Evolutionary conservation across 2,888 invertebrate species (phyloP).

Genomic region (Ectemnius continuus): DNA sequence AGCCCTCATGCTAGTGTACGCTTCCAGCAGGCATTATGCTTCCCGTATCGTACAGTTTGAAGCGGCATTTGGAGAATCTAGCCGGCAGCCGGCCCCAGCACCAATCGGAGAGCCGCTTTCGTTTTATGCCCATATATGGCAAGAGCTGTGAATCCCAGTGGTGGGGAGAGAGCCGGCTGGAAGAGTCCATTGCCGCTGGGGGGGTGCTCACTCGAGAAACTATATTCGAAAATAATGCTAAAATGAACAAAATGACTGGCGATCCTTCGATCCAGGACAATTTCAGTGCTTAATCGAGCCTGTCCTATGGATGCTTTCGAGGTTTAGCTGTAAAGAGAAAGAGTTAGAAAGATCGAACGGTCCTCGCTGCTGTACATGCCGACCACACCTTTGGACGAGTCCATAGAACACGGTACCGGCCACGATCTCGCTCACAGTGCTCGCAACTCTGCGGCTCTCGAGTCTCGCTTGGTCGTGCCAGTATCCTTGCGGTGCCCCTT

Average conservation of each 20-base stretch:
- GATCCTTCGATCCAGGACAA: not conserved
- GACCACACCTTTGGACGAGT: conserved; percentile 66
- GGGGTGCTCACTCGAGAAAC: conserved; percentile 51
- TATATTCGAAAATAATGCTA: conserved; percentile 29
- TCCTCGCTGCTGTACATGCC: conserved; percentile 34
- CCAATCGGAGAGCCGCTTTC: conserved; percentile 84
- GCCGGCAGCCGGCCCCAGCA: conserved; percentile 80
- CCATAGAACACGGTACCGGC: conserved; percentile 67
- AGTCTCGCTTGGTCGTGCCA: conserved; percentile 63
- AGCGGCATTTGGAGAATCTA: conserved; percentile 78
- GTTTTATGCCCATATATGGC: conserved; percentile 92
- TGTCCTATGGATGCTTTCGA: not conserved
- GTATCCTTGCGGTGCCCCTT: conserved; percentile 57
- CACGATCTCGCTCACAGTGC: conserved; percentile 71
- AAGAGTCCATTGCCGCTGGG: conserved; percentile 69
- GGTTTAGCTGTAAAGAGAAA: conserved; percentile 15
- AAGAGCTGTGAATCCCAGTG: conserved; percentile 82
- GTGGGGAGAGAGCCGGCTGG: conserved; percentile 79
- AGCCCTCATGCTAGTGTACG: conserved; percentile 67
- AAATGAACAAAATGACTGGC: conserved; percentile 27
- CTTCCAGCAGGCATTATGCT: conserved; percentile 68
- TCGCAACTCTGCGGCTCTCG: conserved; percentile 70
- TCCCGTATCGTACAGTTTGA: conserved; percentile 75
- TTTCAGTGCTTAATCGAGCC: not conserved
- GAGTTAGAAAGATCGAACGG: conserved; percentile 11